A percentile compares a stretch with the other conserved stretches of the same genome.
Conservation (phyloP, 2,797 vertebrate species). For the Galagoides demidoff region DNA sequence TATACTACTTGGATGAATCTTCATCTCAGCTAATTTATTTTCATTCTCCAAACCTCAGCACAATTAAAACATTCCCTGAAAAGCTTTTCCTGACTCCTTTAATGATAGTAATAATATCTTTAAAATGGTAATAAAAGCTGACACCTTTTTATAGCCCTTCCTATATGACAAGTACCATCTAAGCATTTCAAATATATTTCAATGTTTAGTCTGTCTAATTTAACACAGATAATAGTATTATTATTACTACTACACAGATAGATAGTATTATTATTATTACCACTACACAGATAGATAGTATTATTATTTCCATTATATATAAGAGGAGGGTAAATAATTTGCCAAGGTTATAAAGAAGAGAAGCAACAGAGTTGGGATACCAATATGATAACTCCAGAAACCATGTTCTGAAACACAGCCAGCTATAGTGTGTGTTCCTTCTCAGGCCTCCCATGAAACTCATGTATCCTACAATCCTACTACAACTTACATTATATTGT, state of each 20-base stretch:
- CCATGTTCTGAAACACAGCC: neutral
- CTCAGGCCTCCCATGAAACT: neutral
- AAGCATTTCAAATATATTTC: constrained; percentile 40
- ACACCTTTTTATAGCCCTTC: neutral
- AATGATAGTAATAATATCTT: neutral
- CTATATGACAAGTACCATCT: neutral
- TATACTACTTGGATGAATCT: neutral
- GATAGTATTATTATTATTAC: neutral
- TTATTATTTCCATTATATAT: neutral
- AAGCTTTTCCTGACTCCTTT: neutral
- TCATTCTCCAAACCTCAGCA: neutral
- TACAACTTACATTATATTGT: neutral
- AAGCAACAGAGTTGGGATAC: neutral
- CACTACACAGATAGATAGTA: neutral
- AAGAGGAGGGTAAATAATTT: neutral
- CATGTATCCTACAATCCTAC: neutral
- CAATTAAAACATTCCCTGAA: constrained; percentile 34
- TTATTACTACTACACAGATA: neutral
- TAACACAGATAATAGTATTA: neutral
- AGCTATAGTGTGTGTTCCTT: neutral
- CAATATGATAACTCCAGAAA: neutral
- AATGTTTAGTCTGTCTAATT: neutral
- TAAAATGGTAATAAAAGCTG: constrained; percentile 38
- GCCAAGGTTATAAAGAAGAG: neutral
- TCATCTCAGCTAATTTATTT: constrained; percentile 13